Conservation (phyloP, 2,888 invertebrate genomes). For the Cyaniris semiargus region DNA sequence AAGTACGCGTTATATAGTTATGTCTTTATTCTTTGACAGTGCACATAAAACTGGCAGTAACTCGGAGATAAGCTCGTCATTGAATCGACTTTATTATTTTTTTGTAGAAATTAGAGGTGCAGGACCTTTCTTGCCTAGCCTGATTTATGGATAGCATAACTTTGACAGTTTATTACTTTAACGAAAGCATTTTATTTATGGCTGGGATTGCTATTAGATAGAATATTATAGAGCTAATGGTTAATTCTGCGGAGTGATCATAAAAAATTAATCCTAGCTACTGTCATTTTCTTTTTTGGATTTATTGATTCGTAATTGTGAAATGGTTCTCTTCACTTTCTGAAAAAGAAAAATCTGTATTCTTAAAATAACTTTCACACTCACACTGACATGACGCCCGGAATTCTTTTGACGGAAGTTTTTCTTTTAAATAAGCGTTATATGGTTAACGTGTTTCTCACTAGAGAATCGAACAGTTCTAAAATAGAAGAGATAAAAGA, state of each 20-base stretch:
- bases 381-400: too few relatives aligned
- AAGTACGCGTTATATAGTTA: constrained; percentile 14
- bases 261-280: neutral
- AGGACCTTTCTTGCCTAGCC: neutral
- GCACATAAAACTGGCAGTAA: constrained; percentile 13
- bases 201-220: neutral
- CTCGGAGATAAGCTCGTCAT: neutral
- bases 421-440: too few relatives aligned
- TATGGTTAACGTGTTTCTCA: too few relatives aligned
- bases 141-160: neutral
- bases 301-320: neutral
- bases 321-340: neutral
- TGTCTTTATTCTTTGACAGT: constrained; percentile 1
- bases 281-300: neutral
- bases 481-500: too few relatives aligned
- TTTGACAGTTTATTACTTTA: constrained; percentile 8
- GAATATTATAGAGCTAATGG: neutral
- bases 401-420: too few relatives aligned
- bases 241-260: neutral
- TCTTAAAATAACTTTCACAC: too few relatives aligned
- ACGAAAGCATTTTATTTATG: neutral
- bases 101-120: constrained; percentile 1
- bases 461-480: too few relatives aligned
- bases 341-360: neutral
- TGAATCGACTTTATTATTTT: neutral